Evolutionary conservation across 2,888 invertebrate genomes (phyloP).

Genomic region (Entomobrya proxima): DNA sequence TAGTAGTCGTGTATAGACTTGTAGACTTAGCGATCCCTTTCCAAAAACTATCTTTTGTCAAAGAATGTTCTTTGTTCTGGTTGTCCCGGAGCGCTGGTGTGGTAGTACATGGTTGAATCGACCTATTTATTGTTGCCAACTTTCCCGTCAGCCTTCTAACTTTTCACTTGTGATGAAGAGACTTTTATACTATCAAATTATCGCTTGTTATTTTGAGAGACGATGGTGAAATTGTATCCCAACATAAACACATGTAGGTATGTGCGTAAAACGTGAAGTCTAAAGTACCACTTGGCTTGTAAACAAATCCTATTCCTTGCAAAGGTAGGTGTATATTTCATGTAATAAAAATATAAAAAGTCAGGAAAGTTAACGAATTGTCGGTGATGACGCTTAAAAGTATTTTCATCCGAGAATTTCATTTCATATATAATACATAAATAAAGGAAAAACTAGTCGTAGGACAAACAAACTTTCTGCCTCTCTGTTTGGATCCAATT

Average conservation of each 20-base stretch:
- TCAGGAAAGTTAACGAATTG: neutral
- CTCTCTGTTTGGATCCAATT: neutral
- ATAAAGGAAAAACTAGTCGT: too few species aligned
- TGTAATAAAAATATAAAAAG: neutral
- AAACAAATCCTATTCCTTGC: too few species aligned
- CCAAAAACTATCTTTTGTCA: neutral
- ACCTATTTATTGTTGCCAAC: slow-evolving; percentile 14
- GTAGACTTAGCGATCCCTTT: neutral
- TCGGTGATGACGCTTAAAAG: neutral
- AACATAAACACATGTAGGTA: too few species aligned
- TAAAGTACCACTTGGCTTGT: neutral
- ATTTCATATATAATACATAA: too few species aligned
- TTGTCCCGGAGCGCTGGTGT: too few species aligned
- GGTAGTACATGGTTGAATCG: neutral
- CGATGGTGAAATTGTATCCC: slow-evolving; percentile 21
- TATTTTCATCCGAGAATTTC: neutral
- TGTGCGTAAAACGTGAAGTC: neutral
- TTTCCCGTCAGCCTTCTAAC: neutral
- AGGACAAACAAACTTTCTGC: neutral
- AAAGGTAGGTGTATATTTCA: too few species aligned
- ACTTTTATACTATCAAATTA: slow-evolving; percentile 24
- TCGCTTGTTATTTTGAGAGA: slow-evolving; percentile 22
- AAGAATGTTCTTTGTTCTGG: slow-evolving; percentile 6
- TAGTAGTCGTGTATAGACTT: too few species aligned
- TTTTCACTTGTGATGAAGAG: slow-evolving; percentile 10